Conservation (phyloP, 2,113 vertebrate genomes). For the Pterocles orientalis region DNA sequence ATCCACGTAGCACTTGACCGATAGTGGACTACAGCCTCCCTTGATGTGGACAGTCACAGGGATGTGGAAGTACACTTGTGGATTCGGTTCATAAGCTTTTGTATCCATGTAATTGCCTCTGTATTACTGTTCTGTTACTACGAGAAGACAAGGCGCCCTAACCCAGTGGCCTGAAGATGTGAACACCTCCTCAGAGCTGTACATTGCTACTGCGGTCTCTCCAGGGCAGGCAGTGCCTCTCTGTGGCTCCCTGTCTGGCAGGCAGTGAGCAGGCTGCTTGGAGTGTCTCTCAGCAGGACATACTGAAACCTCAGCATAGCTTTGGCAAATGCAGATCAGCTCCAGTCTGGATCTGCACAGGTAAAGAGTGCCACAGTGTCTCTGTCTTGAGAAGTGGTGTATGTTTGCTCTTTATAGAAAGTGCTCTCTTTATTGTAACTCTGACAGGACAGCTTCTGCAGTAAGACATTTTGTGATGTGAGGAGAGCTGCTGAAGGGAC, state of each 20-base stretch:
- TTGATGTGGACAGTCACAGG: background rate
- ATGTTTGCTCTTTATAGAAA: background rate
- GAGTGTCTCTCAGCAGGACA: background rate
- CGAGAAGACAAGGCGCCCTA: background rate
- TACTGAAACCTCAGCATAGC: background rate
- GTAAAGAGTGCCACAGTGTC: background rate
- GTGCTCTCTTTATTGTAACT: background rate
- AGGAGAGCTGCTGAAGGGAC: background rate
- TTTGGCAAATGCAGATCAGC: background rate
- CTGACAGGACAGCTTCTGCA: background rate
- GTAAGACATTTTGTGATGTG: no score
- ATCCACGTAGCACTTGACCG: fast-evolving
- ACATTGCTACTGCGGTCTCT: fast-evolving
- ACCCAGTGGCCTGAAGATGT: background rate
- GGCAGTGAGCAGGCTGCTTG: background rate
- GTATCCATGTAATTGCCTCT: background rate
- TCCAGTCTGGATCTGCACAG: background rate
- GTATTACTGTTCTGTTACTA: background rate
- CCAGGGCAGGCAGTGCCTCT: fast-evolving
- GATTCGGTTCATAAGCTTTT: background rate
- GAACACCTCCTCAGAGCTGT: fast-evolving
- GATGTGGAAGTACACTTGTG: background rate
- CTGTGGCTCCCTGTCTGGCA: background rate
- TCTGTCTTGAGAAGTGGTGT: background rate
- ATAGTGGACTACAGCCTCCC: background rate